phyloP scores from a whole-genome alignment of 2,888 invertebrate genomes.

The Pachymerium ferrugineum region DNA sequence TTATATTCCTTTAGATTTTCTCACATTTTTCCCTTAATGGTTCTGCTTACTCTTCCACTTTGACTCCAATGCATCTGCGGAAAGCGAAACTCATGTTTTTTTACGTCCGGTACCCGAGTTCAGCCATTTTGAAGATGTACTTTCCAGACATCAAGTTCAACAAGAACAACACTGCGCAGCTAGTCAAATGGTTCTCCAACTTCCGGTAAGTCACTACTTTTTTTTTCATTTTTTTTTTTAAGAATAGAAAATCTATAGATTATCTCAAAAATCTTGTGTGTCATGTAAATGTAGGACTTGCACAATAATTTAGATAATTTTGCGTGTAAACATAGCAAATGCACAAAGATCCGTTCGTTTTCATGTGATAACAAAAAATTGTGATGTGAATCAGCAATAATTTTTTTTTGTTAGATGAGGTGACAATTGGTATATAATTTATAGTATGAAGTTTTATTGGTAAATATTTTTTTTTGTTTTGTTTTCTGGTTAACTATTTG shows the following conservation, averaged over 20 bases:
- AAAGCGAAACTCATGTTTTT: slow-evolving; percentile 99
- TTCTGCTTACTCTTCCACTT: slow-evolving; percentile 65
- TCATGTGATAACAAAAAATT: no score
- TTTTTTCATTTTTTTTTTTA: neutral
- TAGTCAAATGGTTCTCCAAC: slow-evolving; percentile 99
- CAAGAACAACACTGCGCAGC: slow-evolving; percentile 99
- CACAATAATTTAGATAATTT: slow-evolving; percentile 5
- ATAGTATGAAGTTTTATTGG: no score
- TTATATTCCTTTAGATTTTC: neutral
- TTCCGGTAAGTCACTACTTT: slow-evolving; percentile 74
- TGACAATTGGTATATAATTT: no score
- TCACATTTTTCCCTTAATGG: slow-evolving; percentile 30
- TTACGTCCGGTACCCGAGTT: slow-evolving; percentile 99
- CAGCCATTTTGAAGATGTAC: slow-evolving; percentile 98
- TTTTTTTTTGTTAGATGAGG: no score
- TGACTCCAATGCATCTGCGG: slow-evolving; percentile 99
- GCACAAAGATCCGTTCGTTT: neutral
- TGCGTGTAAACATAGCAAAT: slow-evolving; percentile 22
- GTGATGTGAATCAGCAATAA: slow-evolving; percentile 8
- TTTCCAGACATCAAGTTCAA: slow-evolving; percentile 99
- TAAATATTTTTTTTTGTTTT: no score
- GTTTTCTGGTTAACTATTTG: slow-evolving; percentile 19
- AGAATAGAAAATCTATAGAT: neutral
- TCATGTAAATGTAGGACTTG: neutral
- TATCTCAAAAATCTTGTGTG: neutral